Conservation (phyloP, 2,888 invertebrate species). For the Noctua fimbriata region DNA sequence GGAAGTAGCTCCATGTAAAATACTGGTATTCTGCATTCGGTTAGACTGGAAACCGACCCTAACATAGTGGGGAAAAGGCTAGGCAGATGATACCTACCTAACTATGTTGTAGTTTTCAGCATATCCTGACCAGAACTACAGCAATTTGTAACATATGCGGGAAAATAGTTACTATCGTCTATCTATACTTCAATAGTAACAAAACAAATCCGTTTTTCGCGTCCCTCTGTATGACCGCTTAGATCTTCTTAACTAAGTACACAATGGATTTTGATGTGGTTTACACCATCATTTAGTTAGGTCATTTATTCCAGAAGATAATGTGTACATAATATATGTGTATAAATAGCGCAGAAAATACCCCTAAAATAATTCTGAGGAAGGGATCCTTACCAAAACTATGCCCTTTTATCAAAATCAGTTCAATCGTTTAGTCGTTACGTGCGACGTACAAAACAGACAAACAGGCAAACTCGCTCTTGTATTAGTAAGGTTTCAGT, state of each 20-base stretch:
- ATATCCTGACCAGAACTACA: not conserved
- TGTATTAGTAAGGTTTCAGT: slow-evolving; percentile 39
- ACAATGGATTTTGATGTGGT: not conserved
- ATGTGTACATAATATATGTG: not conserved
- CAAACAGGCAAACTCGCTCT: slow-evolving; percentile 2
- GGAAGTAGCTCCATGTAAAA: no score
- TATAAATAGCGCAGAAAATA: not conserved
- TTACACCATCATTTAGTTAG: not conserved
- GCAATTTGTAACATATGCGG: not conserved
- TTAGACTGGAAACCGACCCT: no score
- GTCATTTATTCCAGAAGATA: not conserved
- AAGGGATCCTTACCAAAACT: not conserved
- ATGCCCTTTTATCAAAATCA: not conserved
- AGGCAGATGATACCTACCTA: no score
- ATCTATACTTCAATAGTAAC: not conserved
- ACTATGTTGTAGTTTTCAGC: not conserved
- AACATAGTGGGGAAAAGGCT: no score
- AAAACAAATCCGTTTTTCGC: not conserved
- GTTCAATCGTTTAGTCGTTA: not conserved
- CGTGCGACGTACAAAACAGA: not conserved
- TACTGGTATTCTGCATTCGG: no score
- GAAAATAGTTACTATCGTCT: not conserved
- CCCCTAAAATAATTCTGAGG: not conserved
- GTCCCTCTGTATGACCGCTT: no score
- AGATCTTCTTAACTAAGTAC: not conserved